Percentiles rank a stretch among this genome's conserved stretches.
phyloP scores from a whole-genome alignment of 2,113 vertebrate genomes.

The human (Homo sapiens) region GRCh38 chr6:106451501-106452000 shows the following conservation, averaged over 20 bases:
- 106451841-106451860: neutral
- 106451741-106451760: neutral
- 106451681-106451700: slow-evolving; percentile 52
- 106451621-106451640: neutral
- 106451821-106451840: slow-evolving; percentile 76
- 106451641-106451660: neutral
- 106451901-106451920: neutral
- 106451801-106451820: slow-evolving; percentile 38
- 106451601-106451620: neutral
- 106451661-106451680: neutral
- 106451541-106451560: neutral
- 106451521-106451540: neutral
- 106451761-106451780: slow-evolving; percentile 27
- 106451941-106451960: neutral
- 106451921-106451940: neutral
- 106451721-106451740: neutral
- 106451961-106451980: neutral
- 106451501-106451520: neutral
- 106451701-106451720: neutral
- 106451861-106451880: neutral
- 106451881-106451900: neutral
- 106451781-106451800: neutral
- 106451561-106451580: slow-evolving; percentile 30
- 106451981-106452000: neutral
- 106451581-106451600: slow-evolving; percentile 34